phyloP scores from a whole-genome alignment of 2,797 vertebrate species.

The Phalanger gymnotis region DNA sequence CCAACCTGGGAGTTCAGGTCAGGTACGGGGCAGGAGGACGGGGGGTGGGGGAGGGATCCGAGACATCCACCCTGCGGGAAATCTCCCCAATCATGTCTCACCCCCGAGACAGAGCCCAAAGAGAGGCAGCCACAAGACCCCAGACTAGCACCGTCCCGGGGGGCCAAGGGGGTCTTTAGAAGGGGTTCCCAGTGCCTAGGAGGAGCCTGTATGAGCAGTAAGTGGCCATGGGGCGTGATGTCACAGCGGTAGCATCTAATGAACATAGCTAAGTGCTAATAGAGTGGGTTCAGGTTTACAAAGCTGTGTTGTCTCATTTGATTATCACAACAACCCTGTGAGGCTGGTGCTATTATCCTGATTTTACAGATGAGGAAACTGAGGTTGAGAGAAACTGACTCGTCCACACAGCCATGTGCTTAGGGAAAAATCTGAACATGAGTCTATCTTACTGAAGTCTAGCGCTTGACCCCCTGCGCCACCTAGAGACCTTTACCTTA shows the following conservation, averaged over 20 bases:
- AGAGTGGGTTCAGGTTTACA: not conserved
- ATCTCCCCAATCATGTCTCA: not conserved
- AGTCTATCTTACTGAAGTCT: not conserved
- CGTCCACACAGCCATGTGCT: not conserved
- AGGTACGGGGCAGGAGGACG: not conserved
- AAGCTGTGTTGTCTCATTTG: not conserved
- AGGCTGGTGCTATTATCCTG: not conserved
- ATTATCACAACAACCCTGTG: not conserved
- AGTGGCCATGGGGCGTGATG: not conserved
- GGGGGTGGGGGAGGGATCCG: not conserved
- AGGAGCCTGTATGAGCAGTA: not conserved
- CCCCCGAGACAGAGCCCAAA: not conserved
- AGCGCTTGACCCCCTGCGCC: not conserved
- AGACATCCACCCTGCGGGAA: not conserved
- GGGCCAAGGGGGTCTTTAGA: not conserved
- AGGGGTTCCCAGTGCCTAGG: not conserved
- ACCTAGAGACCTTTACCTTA: conserved; percentile 87
- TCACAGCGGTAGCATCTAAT: not conserved
- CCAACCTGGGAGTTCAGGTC: not conserved
- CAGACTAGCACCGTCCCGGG: not conserved
- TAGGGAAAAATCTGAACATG: not conserved
- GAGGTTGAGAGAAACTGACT: not conserved
- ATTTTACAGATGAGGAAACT: not conserved
- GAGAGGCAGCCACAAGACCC: not conserved
- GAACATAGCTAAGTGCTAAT: not conserved